Conservation (phyloP, 2,113 vertebrate genomes). For the Myrmecophaga tridactyla region DNA sequence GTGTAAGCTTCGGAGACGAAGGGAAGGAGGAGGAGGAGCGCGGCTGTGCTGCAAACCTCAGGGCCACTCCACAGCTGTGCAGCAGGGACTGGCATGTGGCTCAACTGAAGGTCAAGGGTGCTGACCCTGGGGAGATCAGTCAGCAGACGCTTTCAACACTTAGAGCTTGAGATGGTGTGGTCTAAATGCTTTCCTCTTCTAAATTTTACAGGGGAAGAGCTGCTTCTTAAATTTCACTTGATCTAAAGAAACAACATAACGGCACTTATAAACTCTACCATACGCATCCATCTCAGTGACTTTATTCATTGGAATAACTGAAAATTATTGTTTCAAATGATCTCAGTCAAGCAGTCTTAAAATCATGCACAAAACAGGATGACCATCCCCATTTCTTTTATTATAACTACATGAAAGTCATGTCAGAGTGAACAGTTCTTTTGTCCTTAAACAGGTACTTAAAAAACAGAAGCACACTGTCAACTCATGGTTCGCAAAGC, state of each 20-base stretch:
- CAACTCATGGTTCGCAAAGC: conserved; percentile 73
- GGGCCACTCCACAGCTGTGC: too few species aligned
- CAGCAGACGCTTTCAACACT: not conserved
- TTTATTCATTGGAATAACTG: conserved; percentile 17
- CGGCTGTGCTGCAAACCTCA: accelerated
- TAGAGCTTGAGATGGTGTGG: not conserved
- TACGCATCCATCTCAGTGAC: not conserved
- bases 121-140: not conserved
- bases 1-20: not conserved
- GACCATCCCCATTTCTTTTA: conserved; percentile 8
- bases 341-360: conserved; percentile 1
- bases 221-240: not conserved
- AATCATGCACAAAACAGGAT: conserved; percentile 13
- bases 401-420: conserved; percentile 64
- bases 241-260: not conserved
- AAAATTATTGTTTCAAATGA: conserved; percentile 41
- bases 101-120: not conserved
- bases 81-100: not conserved
- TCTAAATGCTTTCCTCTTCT: not conserved
- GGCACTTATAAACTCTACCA: not conserved
- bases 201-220: not conserved
- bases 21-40: not conserved
- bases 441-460: conserved; percentile 72
- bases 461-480: conserved; percentile 72
- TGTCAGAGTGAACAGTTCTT: conserved; percentile 67